phyloP scores from a whole-genome alignment of 2,797 vertebrate species.

The Chromis chromis region DNA sequence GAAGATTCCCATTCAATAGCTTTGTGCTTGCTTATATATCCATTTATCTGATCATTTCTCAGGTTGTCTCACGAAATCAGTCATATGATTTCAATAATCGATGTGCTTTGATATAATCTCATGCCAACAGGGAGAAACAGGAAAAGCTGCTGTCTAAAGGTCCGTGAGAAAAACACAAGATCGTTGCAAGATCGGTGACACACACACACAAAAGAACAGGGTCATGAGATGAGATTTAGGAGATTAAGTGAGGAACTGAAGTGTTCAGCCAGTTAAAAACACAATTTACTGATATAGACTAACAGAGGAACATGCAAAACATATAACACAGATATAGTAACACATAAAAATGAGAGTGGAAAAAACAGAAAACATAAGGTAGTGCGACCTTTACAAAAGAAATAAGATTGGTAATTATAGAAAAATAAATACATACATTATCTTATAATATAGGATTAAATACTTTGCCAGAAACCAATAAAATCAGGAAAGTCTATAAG shows the following conservation, averaged over 20 bases:
- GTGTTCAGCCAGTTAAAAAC: constrained; percentile 39
- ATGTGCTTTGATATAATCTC: constrained; percentile 64
- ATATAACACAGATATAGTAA: constrained; percentile 19
- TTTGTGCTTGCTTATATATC: constrained; percentile 62
- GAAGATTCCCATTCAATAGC: constrained; percentile 19
- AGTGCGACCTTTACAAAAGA: constrained; percentile 9
- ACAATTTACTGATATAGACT: constrained; percentile 26
- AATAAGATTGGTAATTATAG: constrained; percentile 22
- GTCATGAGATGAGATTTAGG: constrained; percentile 63
- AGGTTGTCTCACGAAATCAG: constrained; percentile 23
- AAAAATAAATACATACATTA: constrained; percentile 59
- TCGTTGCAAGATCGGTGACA: constrained; percentile 46
- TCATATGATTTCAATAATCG: constrained; percentile 13
- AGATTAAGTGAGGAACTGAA: constrained; percentile 55
- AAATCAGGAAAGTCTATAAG: constrained; percentile 7
- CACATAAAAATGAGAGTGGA: constrained; percentile 3
- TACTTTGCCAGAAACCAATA: constrained; percentile 26
- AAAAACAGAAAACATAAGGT: constrained; percentile 1
- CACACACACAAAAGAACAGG: constrained; percentile 33
- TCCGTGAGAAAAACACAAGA: constrained; percentile 49
- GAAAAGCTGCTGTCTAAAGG: constrained; percentile 8
- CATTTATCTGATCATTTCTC: constrained; percentile 20
- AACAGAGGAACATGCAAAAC: constrained; percentile 35
- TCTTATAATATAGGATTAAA: constrained; percentile 42
- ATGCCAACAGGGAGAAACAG: constrained; percentile 19